These are phyloP conservation scores for Phrynocephalus vlangalii DNA, from an alignment of 2,797 vertebrate genomes.

Conservation along the genomic window DNA sequence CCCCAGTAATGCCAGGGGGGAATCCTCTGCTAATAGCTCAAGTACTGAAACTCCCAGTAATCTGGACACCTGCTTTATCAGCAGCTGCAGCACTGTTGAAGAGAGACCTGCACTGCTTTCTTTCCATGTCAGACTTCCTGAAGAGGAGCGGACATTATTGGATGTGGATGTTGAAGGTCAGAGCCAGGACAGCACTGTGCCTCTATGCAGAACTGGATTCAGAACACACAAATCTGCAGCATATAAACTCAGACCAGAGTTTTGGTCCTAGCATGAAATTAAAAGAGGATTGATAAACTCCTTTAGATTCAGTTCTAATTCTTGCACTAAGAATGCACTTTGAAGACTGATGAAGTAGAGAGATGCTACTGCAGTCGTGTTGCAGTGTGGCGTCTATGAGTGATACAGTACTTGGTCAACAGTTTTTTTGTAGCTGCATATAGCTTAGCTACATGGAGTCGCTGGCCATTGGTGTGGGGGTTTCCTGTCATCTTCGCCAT, in stretches of 20 bases:
- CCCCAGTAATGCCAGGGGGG: constrained; percentile 81
- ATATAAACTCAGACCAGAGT: constrained; percentile 88
- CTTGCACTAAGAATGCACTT: constrained; percentile 88
- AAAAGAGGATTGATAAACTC: constrained; percentile 53
- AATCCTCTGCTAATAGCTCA: constrained; percentile 92
- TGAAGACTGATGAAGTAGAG: constrained; percentile 78
- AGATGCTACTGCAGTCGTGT: constrained; percentile 70
- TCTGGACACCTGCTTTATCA: constrained; percentile 86
- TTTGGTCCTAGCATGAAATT: constrained; percentile 86
- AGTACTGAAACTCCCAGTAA: constrained; percentile 96
- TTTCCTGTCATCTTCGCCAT: constrained; percentile 72
- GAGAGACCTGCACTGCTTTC: constrained; percentile 85
- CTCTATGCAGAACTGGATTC: constrained; percentile 89
- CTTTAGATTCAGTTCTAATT: constrained; percentile 74
- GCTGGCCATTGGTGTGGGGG: constrained; percentile 65
- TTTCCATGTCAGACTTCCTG: constrained; percentile 78
- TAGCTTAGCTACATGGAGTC: constrained; percentile 63
- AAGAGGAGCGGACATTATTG: constrained; percentile 84
- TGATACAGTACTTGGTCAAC: constrained; percentile 49
- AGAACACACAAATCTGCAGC: constrained; percentile 85
- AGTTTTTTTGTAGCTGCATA: constrained; percentile 65
- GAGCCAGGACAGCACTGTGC: constrained; percentile 90
- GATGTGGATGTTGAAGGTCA: constrained; percentile 93
- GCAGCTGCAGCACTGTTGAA: constrained; percentile 86
- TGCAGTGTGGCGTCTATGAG: constrained; percentile 66